Evolutionary conservation across 2,113 vertebrate genomes (phyloP).

Genomic region (Clarias macrocephalus): DNA sequence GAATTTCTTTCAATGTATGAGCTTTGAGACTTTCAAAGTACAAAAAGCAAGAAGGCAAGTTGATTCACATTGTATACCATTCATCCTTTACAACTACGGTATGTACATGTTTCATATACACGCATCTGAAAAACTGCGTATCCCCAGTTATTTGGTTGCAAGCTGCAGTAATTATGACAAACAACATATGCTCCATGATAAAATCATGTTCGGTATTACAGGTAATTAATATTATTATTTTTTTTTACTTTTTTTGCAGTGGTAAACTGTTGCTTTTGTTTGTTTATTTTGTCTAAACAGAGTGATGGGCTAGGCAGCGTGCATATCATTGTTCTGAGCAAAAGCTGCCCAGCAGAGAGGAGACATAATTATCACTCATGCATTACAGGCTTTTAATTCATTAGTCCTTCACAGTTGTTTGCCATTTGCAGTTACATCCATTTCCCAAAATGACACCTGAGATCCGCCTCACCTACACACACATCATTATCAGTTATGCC

Average conservation of each 20-base stretch:
- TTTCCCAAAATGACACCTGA: constrained; percentile 32
- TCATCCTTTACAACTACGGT: not conserved
- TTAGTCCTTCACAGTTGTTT: constrained; percentile 41
- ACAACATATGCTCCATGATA: no score
- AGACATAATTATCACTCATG: constrained; percentile 32
- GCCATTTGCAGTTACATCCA: constrained; percentile 6
- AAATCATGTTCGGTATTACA: not conserved
- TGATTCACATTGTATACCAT: not conserved
- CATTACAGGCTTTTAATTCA: constrained; percentile 46
- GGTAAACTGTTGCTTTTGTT: not conserved
- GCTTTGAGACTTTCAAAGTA: not conserved
- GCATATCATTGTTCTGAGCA: constrained; percentile 5
- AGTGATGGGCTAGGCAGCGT: constrained; percentile 7
- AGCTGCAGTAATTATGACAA: not conserved
- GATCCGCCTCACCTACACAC: constrained; percentile 12
- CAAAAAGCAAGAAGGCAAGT: not conserved
- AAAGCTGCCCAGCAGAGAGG: not conserved
- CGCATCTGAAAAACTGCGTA: not conserved
- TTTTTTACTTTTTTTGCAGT: not conserved
- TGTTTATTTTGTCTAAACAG: constrained; percentile 10
- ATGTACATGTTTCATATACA: not conserved
- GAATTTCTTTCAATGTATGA: not conserved
- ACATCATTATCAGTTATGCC: not conserved
- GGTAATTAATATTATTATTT: not conserved
- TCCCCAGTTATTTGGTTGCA: not conserved